Evolutionary conservation across 2,888 invertebrate species (phyloP).

Genomic region (Taenaris catops): DNA sequence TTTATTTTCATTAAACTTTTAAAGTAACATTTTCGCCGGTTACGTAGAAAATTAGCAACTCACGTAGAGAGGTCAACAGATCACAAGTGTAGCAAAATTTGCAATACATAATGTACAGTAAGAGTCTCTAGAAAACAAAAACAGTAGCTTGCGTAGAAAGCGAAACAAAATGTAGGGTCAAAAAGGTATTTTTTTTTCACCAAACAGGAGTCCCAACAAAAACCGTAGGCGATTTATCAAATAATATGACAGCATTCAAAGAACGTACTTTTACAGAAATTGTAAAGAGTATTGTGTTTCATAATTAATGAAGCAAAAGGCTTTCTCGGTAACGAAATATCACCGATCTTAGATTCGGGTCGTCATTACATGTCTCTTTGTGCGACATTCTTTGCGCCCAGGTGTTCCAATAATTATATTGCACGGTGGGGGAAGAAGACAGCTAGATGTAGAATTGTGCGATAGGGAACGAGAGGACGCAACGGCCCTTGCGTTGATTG

Average conservation of each 20-base stretch:
- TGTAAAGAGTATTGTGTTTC: conserved; percentile 73
- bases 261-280: conserved; percentile 72
- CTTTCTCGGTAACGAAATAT: conserved; percentile 77
- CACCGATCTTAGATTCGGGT: conserved; percentile 74
- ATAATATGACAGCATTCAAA: conserved; percentile 65
- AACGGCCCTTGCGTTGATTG: conserved; percentile 73
- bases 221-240: conserved; percentile 60
- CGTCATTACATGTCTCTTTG: conserved; percentile 77
- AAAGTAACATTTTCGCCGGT: no score
- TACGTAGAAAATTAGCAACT: no score
- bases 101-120: conserved; percentile 16
- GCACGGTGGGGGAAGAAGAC: conserved; percentile 51
- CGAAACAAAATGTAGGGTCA: conserved; percentile 23
- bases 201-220: conserved; percentile 46
- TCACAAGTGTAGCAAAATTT: conserved; percentile 15
- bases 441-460: conserved; percentile 31
- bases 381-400: conserved; percentile 79
- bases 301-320: conserved; percentile 78
- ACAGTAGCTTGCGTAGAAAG: conserved; percentile 27
- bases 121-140: conserved; percentile 23
- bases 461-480: conserved; percentile 39
- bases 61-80: no score
- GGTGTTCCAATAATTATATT: conserved; percentile 78
- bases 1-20: no score
- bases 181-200: conserved; percentile 27